Evolutionary conservation across 2,797 vertebrate genomes (phyloP).

Genomic region (Acestrorhynchus altus): DNA sequence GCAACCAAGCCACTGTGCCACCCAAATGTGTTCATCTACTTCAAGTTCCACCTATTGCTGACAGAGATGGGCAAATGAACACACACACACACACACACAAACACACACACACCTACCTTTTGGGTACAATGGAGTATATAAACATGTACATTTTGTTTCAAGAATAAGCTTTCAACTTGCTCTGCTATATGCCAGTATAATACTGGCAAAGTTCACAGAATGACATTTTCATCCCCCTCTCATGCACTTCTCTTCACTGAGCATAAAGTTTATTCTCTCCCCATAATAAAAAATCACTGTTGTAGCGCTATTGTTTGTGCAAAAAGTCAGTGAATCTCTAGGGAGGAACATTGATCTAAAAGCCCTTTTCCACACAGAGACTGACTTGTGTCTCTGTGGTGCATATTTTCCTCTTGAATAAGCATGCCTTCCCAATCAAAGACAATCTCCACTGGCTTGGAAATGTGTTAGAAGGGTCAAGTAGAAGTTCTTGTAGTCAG

Average conservation of each 20-base stretch:
- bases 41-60: no score
- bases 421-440: constrained; percentile 79
- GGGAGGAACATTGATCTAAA: constrained; percentile 88
- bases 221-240: constrained; percentile 43
- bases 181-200: neutral
- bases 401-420: constrained; percentile 83
- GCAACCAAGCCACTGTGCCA: no score
- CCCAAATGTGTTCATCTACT: no score
- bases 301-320: constrained; percentile 72
- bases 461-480: constrained; percentile 81
- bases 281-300: constrained; percentile 79
- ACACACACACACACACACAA: no score
- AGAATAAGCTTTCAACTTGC: neutral
- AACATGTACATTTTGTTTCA: neutral
- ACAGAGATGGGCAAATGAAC: no score
- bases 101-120: neutral
- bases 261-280: constrained; percentile 58
- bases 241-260: constrained; percentile 47
- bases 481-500: constrained; percentile 74
- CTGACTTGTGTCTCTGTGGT: constrained; percentile 70
- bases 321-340: constrained; percentile 80
- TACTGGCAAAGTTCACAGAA: constrained; percentile 32
- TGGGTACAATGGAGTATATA: neutral
- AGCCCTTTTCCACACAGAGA: constrained; percentile 75
- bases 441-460: constrained; percentile 79